Evolutionary conservation across 2,888 invertebrate species (phyloP), one percentile per base, ranked within the genome.

Genomic region (Pterostichus niger): DNA sequence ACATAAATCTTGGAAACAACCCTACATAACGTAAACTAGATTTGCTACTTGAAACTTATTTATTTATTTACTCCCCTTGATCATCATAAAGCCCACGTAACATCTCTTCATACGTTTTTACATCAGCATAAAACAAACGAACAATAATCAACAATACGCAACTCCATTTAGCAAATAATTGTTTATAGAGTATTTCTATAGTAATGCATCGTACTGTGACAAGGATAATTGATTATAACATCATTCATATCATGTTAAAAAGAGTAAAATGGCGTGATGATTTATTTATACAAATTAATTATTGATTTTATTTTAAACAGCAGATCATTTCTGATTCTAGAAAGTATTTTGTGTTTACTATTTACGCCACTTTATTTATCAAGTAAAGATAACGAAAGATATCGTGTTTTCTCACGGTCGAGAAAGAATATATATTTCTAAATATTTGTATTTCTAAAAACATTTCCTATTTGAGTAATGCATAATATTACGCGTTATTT

Each of bases 361-460:
- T 64, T 64, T 33, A 35, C 31, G 11, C 7, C 33, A 33, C 64
- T 44, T 71, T 71, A 17, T 71, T 40, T 68, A 71, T 71, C 71
- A 71, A 17, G 4, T 49, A 31, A 11, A 64, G 17, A 46, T 46
- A 44, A 49, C 40, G 17, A 46, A 13, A 46, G 64, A 35, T 35
- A 64, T 33, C 5, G n/a, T 1, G 33, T 64, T 33, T 71, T 71
- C 71, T 46, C 71, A 71, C 71, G 71, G 17, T 9, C 31, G 17
- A 46, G 44, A 71, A 71, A 46, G 13, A 49, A 49, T 49, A 5
- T 40, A 24, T 59, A 6, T 59, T 24, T 40, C 11, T 44, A 44
- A 71, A 71, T 71, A 71, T 71, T 71, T 71, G 71, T 15, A 15
- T 40, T 68, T 68, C 24, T 61, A 6, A 71, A 59, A 59, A 71